Conservation (phyloP, 2,888 invertebrate genomes). For the Paralinhomoeus sp. region DNA sequence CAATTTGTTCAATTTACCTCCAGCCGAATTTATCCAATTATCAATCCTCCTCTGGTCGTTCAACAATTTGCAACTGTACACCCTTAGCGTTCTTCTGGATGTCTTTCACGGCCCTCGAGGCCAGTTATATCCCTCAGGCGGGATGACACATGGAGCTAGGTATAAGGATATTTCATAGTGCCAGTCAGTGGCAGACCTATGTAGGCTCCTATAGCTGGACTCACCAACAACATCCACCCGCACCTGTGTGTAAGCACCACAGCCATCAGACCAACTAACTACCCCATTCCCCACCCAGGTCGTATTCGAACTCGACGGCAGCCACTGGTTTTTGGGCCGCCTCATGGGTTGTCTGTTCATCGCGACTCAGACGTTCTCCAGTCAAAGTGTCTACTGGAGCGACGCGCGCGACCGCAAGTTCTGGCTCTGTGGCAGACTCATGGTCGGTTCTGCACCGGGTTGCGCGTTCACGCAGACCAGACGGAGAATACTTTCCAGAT, state of each 20-base stretch:
- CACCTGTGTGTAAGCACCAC: background rate
- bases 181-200: background rate
- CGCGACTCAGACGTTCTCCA: conserved; percentile 7
- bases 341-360: conserved; percentile 21
- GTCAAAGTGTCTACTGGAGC: conserved; percentile 17
- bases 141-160: too few relatives aligned
- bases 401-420: conserved; percentile 12
- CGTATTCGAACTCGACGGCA: conserved; percentile 16
- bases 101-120: too few relatives aligned
- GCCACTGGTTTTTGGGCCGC: conserved; percentile 17
- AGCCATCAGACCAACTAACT: background rate
- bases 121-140: too few relatives aligned
- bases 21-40: too few relatives aligned
- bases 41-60: too few relatives aligned
- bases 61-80: too few relatives aligned
- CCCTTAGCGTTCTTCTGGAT: too few relatives aligned
- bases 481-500: background rate
- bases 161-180: too few relatives aligned
- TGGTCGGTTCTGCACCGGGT: conserved; percentile 10
- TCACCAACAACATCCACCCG: background rate
- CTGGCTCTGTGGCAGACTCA: conserved; percentile 15
- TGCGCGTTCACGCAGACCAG: too few relatives aligned
- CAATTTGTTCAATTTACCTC: too few relatives aligned
- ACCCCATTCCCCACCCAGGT: background rate
- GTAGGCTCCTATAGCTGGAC: background rate